Conservation (phyloP, 2,113 vertebrate species). For the Rhea americana region DNA sequence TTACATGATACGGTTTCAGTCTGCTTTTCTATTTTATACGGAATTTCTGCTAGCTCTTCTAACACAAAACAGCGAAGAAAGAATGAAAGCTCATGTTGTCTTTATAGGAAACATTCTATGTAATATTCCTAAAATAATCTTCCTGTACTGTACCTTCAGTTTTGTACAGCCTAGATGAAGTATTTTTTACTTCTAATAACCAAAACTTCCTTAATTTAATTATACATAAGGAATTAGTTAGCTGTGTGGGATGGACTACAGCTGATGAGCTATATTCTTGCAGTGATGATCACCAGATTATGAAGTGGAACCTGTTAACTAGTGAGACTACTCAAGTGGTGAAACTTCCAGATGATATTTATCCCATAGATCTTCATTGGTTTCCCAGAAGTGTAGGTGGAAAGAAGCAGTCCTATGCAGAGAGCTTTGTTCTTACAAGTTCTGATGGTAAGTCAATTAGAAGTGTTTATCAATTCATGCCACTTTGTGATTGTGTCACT, state of each 20-base stretch:
- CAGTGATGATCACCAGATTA: slow-evolving; percentile 92
- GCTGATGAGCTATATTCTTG: slow-evolving; percentile 95
- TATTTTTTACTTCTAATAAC: background rate
- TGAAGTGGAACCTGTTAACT: slow-evolving; percentile 91
- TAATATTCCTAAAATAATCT: background rate
- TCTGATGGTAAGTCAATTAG: slow-evolving; percentile 86
- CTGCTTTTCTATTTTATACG: background rate
- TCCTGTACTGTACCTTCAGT: background rate
- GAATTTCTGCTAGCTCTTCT: background rate
- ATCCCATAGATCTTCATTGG: slow-evolving; percentile 93
- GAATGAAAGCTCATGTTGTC: background rate
- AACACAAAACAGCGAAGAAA: background rate
- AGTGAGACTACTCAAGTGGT: slow-evolving; percentile 85
- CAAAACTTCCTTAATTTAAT: slow-evolving; percentile 77
- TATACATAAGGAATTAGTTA: slow-evolving; percentile 92
- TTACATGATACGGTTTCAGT: background rate
- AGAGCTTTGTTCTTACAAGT: slow-evolving; percentile 92
- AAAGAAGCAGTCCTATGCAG: slow-evolving; percentile 89
- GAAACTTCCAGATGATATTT: slow-evolving; percentile 87
- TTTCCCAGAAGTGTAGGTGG: slow-evolving; percentile 86
- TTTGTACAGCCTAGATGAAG: background rate
- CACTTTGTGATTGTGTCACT: background rate
- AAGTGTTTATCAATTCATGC: background rate
- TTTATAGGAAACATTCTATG: accelerated
- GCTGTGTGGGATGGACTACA: slow-evolving; percentile 94